Conservation (phyloP, 2,113 vertebrate genomes). For the Pycnonotus jocosus region DNA sequence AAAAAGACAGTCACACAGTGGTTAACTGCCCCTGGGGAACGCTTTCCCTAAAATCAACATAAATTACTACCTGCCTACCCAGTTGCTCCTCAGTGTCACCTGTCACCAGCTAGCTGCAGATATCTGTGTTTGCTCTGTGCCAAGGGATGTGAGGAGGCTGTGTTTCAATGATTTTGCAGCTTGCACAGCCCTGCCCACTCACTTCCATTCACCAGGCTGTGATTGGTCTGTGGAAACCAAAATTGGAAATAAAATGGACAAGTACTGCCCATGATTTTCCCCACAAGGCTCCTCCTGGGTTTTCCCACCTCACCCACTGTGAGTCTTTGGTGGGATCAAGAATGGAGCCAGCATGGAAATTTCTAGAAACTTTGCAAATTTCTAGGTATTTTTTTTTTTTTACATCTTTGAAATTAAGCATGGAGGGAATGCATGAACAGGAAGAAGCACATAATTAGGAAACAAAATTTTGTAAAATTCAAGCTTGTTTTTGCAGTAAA, state of each 20-base stretch:
- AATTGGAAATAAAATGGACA: neutral
- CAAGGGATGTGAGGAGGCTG: neutral
- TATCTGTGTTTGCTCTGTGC: neutral
- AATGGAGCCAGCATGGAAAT: neutral
- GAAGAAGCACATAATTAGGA: neutral
- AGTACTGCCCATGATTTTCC: neutral
- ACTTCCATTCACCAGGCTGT: neutral
- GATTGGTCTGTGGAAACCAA: neutral
- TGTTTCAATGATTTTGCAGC: neutral
- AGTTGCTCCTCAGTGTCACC: neutral
- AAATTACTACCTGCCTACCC: neutral
- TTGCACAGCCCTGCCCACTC: neutral
- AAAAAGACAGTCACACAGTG: rapidly evolving
- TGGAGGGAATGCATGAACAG: neutral
- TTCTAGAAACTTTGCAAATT: neutral
- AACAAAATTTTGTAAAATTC: neutral
- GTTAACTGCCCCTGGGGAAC: neutral
- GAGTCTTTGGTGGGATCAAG: neutral
- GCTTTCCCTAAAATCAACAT: neutral
- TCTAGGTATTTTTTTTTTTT: neutral
- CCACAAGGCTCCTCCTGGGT: rapidly evolving
- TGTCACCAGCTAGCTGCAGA: neutral
- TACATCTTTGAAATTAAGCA: neutral
- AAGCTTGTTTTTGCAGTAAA: neutral
- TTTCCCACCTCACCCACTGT: too few relatives aligned